These are phyloP conservation scores for Diplodus sargus DNA, from an alignment of 2,797 vertebrate species.

Conservation along the genomic window DNA sequence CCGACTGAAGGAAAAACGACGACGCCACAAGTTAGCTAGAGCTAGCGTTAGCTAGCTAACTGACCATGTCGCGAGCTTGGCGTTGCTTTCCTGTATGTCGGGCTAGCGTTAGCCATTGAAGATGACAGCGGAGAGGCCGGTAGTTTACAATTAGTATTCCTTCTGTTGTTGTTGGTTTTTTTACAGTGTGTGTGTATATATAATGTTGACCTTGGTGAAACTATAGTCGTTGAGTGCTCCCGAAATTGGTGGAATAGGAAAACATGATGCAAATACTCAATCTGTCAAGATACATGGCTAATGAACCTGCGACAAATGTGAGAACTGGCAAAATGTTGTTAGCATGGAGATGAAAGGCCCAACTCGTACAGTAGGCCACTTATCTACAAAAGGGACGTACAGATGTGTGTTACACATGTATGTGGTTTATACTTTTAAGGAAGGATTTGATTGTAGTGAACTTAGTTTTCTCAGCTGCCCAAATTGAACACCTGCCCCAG, in stretches of 20 bases:
- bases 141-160: not conserved
- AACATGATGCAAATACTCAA: not conserved
- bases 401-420: constrained; percentile 1
- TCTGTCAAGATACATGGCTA: not conserved
- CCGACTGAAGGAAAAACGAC: constrained; percentile 68
- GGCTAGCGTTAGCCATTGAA: constrained; percentile 47
- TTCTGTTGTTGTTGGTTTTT: not conserved
- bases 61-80: constrained; percentile 41
- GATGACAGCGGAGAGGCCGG: constrained; percentile 56
- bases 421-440: not conserved
- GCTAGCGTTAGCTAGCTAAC: constrained; percentile 56
- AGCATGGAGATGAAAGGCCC: constrained; percentile 65
- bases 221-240: fast-evolving
- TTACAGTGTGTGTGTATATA: too few species aligned
- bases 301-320: constrained; percentile 49
- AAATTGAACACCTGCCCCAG: not conserved
- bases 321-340: constrained; percentile 58
- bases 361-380: constrained; percentile 37
- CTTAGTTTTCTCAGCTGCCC: not conserved
- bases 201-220: not conserved
- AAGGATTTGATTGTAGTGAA: not conserved
- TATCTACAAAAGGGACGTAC: constrained; percentile 8
- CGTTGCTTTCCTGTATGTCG: constrained; percentile 32
- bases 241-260: not conserved
- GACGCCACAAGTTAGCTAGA: constrained; percentile 82